Evolutionary conservation across 2,113 vertebrate species (phyloP).

Genomic region (Mesocricetus auratus): DNA sequence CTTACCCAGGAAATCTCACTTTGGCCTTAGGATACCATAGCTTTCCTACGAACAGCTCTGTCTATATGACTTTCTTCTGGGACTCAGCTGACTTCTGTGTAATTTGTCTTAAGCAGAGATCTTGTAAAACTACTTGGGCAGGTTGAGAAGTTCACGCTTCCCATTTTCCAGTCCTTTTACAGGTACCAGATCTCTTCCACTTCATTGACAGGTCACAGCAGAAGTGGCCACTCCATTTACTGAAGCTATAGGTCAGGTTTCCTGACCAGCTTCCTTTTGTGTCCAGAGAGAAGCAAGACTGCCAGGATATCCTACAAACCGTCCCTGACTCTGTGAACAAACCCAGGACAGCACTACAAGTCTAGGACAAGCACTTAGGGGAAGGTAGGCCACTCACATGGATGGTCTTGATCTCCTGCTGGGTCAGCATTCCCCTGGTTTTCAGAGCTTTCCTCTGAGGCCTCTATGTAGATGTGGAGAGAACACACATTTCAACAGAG

Average conservation of each 20-base stretch:
- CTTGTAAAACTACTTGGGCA: background rate
- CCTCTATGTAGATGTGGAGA: conserved; percentile 86
- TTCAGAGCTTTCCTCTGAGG: conserved; percentile 92
- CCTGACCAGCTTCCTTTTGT: background rate
- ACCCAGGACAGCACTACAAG: background rate
- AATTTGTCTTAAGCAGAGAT: background rate
- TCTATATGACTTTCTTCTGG: background rate
- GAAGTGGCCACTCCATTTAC: background rate
- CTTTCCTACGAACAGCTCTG: background rate
- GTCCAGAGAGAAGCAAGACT: background rate
- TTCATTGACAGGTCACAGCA: background rate
- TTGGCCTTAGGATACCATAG: background rate
- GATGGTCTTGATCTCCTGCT: conserved; percentile 94
- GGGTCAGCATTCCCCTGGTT: conserved; percentile 91
- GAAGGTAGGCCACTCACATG: conserved; percentile 89
- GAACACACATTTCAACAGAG: conserved; percentile 4
- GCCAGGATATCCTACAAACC: background rate
- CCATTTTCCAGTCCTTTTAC: background rate
- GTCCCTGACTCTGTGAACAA: background rate
- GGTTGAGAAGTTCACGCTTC: background rate
- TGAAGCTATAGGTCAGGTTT: background rate
- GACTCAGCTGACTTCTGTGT: background rate
- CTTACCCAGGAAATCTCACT: background rate
- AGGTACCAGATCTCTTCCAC: background rate
- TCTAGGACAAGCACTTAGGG: background rate